Conservation (phyloP, 2,797 vertebrate genomes). For the Notolepis coatsorum region DNA sequence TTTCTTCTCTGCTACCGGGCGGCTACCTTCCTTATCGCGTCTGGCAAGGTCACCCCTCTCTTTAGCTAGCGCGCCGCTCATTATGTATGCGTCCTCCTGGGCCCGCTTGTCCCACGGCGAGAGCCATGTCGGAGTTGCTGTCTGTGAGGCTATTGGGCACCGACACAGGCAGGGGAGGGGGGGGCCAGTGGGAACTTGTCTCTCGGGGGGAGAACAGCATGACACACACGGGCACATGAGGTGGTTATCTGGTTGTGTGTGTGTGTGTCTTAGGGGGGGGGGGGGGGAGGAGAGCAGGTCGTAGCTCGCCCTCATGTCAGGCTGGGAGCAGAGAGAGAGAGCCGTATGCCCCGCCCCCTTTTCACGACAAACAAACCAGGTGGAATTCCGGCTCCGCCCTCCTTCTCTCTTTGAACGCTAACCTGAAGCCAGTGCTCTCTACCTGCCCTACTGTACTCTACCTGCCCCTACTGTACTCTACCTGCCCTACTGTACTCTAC, state of each 20-base stretch:
- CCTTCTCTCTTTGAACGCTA: no score
- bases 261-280: background rate
- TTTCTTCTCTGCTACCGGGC: no score
- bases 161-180: no score
- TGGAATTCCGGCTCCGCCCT: no score
- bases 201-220: slow-evolving; percentile 18
- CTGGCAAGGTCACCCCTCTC: slow-evolving; percentile 1
- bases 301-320: slow-evolving; percentile 38
- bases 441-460: background rate
- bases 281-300: slow-evolving; percentile 5
- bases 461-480: background rate
- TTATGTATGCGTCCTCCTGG: no score
- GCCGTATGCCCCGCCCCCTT: slow-evolving; percentile 9
- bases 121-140: slow-evolving; percentile 24
- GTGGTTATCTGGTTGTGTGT: slow-evolving; percentile 34
- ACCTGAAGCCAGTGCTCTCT: background rate
- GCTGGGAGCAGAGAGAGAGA: slow-evolving; percentile 30
- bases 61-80: no score
- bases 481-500: background rate
- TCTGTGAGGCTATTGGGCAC: slow-evolving; percentile 5
- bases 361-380: no score
- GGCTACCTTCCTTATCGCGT: slow-evolving; percentile 13
- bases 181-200: slow-evolving; percentile 38
- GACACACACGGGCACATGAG: slow-evolving; percentile 15
- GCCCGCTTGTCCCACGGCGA: no score